Evolutionary conservation across 2,797 vertebrate species (phyloP), one percentile per base, ranked within the genome.

Genomic region (Phoxinus dragarum): DNA sequence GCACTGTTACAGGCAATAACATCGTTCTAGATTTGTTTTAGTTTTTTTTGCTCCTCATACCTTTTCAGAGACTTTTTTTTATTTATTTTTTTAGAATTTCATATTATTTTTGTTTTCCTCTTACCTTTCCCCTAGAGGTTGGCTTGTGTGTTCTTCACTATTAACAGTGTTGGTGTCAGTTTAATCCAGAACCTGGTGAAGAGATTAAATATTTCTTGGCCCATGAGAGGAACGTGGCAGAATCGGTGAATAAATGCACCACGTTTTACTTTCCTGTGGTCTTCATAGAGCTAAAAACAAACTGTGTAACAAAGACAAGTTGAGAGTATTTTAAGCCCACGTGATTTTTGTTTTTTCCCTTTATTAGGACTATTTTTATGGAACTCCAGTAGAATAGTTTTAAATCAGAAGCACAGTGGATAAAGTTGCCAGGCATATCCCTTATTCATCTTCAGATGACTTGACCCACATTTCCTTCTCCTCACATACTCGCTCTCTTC

Each of bases 391-490:
- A 31, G 36, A 40, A 47, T 78, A 34, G 19, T 84, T 84, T 72
- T 79, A 71, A 84, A 84, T 49, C 38, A 11, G 54, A 66, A 85
- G 42, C 77, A 85, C 56, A 61, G 76, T 72, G 42, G 68, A 80
- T 80, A 40, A 42, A 36, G 31, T 72, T 79, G 16, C 19, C 31
- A 80, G 56, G 84, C 27, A 64, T 59, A 80, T 74, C 68, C 68
- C 77, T 80, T 73, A 74, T 74, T 80, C 68, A 74, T 85, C 68
- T 52, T 73, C 42, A 27, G 23, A 85, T 80, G 68, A 42, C 71
- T 76, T 84, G 38, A 75, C 66, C 7, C 59, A 56, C 44, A 69
- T 67, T 27, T 59, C 47, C 19, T 68, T 64, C 54, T 56, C 66
- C 47, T 56, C 69, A 73, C 74, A 78, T 56, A 52, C 42, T 59